Evolutionary conservation across 2,797 vertebrate genomes (phyloP), one percentile per base, ranked within the genome.

Genomic region (Tadarida brasiliensis): DNA sequence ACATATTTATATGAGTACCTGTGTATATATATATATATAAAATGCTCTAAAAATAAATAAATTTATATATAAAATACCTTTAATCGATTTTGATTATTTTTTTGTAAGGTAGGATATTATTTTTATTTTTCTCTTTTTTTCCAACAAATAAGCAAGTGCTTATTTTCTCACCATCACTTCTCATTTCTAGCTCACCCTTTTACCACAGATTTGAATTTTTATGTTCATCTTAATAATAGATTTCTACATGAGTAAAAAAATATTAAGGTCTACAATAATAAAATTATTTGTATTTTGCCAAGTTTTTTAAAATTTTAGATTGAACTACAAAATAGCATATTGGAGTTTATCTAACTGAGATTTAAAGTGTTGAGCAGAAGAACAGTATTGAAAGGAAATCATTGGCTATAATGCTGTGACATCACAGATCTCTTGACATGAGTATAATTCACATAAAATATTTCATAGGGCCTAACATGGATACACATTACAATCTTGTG

Each of bases 171-270:
- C 16, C 11, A 57, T 71, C 4, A 57, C 80, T 70, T 78, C 12
- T 39, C 19, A 87, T 90, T 74, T 73, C 30, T 24, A 84, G 11
- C 26, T 87, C 22, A 71, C 3, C 4, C 11, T 19, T 70, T 95
- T 47, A 49, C 6, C 11, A 92, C n/a, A 94, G 68, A 92, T 47
- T 35, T 92, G 24, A 82, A 78, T 82, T 71, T 88, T 16, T 5
- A 63, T 61, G 12, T 90, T 65, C 24, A 47, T 94, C 22, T 5
- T 44, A 76, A 76, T 26, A 71, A 71, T 44, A 92, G 63, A 77
- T 22, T 68, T 30, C 35, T 14, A 90, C 3, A 3, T n/a, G 15
- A 87, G 73, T 92, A 9, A 35, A 14, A 30, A 77, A 87, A 65
- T 12, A 82, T 49, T 63, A 56, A 65, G 19, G 2, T 61, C 57